Percentiles rank a stretch among this genome's conserved stretches.
Evolutionary conservation across 2,888 invertebrate genomes (phyloP).

Genomic region (Polymixis flavicincta): DNA sequence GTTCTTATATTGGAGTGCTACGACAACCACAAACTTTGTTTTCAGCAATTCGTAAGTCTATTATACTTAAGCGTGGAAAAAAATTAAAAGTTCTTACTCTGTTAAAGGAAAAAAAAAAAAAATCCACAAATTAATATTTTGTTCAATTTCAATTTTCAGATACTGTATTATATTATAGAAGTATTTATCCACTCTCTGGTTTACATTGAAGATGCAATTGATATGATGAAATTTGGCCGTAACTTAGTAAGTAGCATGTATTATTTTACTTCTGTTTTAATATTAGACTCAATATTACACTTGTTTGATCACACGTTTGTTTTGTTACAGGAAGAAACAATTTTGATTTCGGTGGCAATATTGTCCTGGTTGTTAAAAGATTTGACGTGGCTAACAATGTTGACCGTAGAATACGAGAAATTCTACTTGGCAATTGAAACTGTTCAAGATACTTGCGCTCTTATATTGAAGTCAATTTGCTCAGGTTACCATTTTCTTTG

Average conservation of each 20-base stretch:
- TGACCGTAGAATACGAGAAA: constrained; percentile 28
- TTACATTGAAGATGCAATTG: constrained; percentile 14
- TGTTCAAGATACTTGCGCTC: constrained; percentile 33
- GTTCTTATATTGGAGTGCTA: constrained; percentile 32
- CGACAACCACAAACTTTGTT: constrained; percentile 21
- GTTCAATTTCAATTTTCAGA: constrained; percentile 15
- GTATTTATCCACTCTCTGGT: constrained; percentile 19
- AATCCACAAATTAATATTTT: not conserved
- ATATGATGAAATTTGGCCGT: not conserved
- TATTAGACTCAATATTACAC: not conserved
- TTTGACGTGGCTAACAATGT: not conserved
- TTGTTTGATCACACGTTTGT: not conserved
- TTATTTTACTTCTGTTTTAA: not conserved
- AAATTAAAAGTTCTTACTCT: not conserved
- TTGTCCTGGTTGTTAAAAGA: constrained; percentile 21
- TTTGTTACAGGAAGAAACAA: not conserved
- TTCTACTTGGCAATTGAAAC: constrained; percentile 40
- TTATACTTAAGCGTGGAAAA: not conserved
- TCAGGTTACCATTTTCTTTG: constrained; percentile 9
- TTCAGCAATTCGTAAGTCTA: constrained; percentile 35
- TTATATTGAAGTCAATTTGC: constrained; percentile 16
- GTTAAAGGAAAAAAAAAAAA: not conserved
- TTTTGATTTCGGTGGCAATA: not conserved
- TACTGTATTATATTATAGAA: constrained; percentile 24
- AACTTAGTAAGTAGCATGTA: not conserved